Percentiles rank a stretch among this genome's conserved stretches.
These are phyloP conservation scores for Ovibos moschatus DNA, from an alignment of 2,113 vertebrate genomes.

Conservation along the genomic window DNA sequence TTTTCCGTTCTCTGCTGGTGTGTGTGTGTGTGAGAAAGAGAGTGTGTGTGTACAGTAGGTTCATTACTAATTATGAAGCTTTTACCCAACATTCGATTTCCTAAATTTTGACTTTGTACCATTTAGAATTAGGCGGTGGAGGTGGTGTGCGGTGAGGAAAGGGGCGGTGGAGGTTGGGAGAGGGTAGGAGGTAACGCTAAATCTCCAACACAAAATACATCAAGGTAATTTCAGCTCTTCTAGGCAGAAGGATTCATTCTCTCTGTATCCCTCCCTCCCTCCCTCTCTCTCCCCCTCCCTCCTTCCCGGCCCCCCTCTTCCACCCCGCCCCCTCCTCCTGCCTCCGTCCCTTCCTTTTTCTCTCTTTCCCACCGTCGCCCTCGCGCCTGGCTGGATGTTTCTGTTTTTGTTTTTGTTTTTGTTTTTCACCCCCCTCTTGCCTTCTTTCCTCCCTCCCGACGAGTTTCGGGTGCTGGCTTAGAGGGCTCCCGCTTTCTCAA, in stretches of 20 bases:
- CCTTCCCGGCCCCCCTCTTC: neutral
- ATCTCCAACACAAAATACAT: constrained; percentile 70
- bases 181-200: constrained; percentile 63
- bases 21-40: constrained; percentile 53
- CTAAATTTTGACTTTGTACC: constrained; percentile 75
- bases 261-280: constrained; percentile 42
- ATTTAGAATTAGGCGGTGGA: constrained; percentile 61
- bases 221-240: constrained; percentile 80
- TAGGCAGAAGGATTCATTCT: constrained; percentile 70
- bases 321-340: constrained; percentile 52
- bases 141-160: constrained; percentile 18
- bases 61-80: constrained; percentile 71
- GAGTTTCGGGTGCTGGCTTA: constrained; percentile 64
- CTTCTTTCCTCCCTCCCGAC: constrained; percentile 23
- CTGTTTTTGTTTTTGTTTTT: neutral
- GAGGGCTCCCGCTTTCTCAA: constrained; percentile 63
- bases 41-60: constrained; percentile 59
- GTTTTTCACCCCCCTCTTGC: no score
- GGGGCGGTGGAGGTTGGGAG: constrained; percentile 42
- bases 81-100: constrained; percentile 66
- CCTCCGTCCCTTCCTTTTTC: constrained; percentile 58
- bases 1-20: constrained; percentile 58
- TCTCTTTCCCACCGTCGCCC: constrained; percentile 55
- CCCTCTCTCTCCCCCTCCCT: constrained; percentile 4
- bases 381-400: constrained; percentile 58